Evolutionary conservation across 2,888 invertebrate genomes (phyloP).

Genomic region (Silvanus unidentatus): DNA sequence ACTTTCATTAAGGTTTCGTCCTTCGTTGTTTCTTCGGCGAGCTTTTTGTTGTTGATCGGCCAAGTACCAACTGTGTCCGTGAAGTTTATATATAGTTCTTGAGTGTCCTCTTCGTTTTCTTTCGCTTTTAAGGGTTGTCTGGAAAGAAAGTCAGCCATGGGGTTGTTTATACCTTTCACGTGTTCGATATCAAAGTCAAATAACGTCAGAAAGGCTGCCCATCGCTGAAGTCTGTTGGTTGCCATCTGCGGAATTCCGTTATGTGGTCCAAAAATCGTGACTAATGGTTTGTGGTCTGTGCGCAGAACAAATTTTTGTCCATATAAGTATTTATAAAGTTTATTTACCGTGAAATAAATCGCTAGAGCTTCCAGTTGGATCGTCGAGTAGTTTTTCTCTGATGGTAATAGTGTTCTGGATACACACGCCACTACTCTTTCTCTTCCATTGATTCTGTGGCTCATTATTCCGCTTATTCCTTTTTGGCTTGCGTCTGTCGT

Average conservation of each 20-base stretch:
- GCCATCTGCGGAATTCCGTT: slow-evolving; percentile 9
- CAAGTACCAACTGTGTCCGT: not conserved
- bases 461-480: slow-evolving; percentile 8
- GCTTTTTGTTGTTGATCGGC: slow-evolving; percentile 1
- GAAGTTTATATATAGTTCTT: slow-evolving; percentile 1
- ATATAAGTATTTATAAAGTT: slow-evolving; percentile 9
- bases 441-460: slow-evolving; percentile 12
- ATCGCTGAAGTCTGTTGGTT: slow-evolving; percentile 7
- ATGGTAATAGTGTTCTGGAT: slow-evolving; percentile 14
- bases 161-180: not conserved
- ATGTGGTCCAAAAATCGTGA: slow-evolving; percentile 11
- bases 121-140: not conserved
- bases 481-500: not conserved
- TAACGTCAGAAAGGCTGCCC: not conserved
- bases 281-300: slow-evolving; percentile 16
- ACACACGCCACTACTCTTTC: slow-evolving; percentile 16
- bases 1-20: slow-evolving; percentile 1
- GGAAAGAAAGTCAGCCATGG: not conserved
- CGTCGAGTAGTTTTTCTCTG: slow-evolving; percentile 13
- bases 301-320: slow-evolving; percentile 6
- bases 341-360: slow-evolving; percentile 7
- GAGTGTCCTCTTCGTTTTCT: not conserved
- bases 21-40: not conserved
- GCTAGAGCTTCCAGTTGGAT: slow-evolving; percentile 15
- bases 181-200: not conserved